Evolutionary conservation across 2,113 vertebrate species (phyloP), one percentile per base, ranked within the genome.

Genomic region (Hypocryptadius cinnamomeus): DNA sequence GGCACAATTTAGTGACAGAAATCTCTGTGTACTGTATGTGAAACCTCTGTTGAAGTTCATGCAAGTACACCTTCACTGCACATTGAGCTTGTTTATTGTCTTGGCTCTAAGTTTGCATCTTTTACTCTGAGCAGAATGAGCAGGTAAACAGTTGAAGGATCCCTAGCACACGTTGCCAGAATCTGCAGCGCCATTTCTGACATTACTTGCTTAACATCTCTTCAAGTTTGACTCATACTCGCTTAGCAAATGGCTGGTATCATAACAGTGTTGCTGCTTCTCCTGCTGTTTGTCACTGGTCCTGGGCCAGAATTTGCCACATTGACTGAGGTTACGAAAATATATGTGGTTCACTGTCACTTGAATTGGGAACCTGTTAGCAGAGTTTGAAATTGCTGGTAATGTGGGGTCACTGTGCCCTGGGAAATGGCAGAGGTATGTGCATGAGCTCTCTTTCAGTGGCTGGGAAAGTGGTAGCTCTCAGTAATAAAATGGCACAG

Each of bases 381-480:
- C 30, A 51, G 66, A 35, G 53, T 77, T 84, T 71, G 25, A 68
- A 84, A 50, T 23, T 70, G 30, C 63, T 66, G n/a, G 6, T 79
- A 65, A 59, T 8, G 23, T 35, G 54, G 74, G 59, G 39, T 85
- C 74, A 20, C 24, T 33, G 72, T 81, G 82, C 42, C 42, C 28
- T 47, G 54, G 10, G 37, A 85, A 66, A 30, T 51, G 33, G 28
- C 2, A 0, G 66, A 68, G 21, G 9, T 71, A 17, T 17, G 3
- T 6, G 6, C 20, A 13, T 5, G 3, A 1, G 0, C 14, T 47
- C 35, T 47, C 33, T 56, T 65, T 56, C 37, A 37, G 23, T 23
- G 66, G 24, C 56, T 47, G 22, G 15, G 10, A 44, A 20, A 65
- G 59, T 24, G n/a, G 13, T 3, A 5, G 13, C 56, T 81, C 56